Evolutionary conservation across 2,113 vertebrate species (phyloP).

Genomic region (Melospiza melodia): DNA sequence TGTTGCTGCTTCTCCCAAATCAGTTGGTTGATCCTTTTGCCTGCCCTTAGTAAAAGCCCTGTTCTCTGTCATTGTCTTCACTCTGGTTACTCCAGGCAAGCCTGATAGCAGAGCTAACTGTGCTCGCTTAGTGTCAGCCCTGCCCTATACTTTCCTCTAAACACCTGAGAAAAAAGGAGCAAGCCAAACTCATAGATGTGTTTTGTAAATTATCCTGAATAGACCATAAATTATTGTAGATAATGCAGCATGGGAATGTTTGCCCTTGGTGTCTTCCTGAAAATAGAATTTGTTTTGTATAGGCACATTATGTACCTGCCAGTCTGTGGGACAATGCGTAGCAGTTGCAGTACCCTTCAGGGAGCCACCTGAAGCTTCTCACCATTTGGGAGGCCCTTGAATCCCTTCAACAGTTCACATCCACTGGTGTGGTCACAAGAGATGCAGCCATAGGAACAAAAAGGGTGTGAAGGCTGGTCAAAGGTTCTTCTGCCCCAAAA

Average conservation of each 20-base stretch:
- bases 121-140: not conserved
- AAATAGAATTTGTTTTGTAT: not conserved
- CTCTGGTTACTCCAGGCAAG: not conserved
- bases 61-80: not conserved
- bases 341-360: not conserved
- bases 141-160: not conserved
- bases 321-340: accelerated
- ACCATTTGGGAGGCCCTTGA: not conserved
- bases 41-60: not conserved
- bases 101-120: not conserved
- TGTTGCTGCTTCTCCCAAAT: not conserved
- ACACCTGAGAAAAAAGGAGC: not conserved
- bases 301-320: not conserved
- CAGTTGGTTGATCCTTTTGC: not conserved
- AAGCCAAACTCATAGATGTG: not conserved
- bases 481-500: not conserved
- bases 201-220: not conserved
- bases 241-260: not conserved
- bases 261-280: not conserved
- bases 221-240: not conserved
- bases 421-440: not conserved
- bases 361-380: not conserved
- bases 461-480: not conserved
- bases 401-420: not conserved
- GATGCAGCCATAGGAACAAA: not conserved